These are phyloP conservation scores for Sciurus vulgaris DNA, from an alignment of 2,797 vertebrate genomes.

Conservation along the genomic window DNA sequence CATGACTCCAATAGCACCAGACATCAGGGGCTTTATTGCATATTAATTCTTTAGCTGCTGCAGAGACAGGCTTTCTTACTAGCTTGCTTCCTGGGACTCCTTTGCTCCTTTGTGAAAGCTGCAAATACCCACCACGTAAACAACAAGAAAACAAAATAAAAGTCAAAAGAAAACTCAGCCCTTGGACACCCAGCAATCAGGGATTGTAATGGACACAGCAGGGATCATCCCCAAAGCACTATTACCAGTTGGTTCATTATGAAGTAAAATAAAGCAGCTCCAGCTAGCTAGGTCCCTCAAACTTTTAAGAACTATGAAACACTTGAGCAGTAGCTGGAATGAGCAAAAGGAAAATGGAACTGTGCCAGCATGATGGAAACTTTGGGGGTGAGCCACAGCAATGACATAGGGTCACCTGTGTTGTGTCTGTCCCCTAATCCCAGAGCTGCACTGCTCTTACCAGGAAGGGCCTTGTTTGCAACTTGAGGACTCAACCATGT, in stretches of 20 bases:
- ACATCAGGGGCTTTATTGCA: neutral
- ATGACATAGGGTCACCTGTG: neutral
- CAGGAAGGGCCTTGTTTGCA: neutral
- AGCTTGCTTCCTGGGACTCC: neutral
- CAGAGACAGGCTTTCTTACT: neutral
- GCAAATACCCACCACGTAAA: neutral
- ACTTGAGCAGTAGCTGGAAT: neutral
- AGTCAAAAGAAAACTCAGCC: conserved; percentile 9
- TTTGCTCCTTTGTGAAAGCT: neutral
- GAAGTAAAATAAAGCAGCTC: neutral
- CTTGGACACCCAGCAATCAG: neutral
- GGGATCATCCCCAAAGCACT: neutral
- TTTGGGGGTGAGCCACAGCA: neutral
- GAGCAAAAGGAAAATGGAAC: neutral
- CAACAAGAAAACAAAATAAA: neutral
- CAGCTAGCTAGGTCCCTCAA: neutral
- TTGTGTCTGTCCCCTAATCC: neutral
- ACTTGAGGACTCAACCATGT: fast-evolving
- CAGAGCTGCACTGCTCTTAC: neutral
- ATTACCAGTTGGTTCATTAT: neutral
- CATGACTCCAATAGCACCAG: neutral
- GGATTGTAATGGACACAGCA: neutral
- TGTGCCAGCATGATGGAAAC: too few species aligned
- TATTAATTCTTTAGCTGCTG: neutral
- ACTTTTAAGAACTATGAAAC: neutral